Conservation (phyloP, 2,797 vertebrate species). For the Sorex maritimensis region DNA sequence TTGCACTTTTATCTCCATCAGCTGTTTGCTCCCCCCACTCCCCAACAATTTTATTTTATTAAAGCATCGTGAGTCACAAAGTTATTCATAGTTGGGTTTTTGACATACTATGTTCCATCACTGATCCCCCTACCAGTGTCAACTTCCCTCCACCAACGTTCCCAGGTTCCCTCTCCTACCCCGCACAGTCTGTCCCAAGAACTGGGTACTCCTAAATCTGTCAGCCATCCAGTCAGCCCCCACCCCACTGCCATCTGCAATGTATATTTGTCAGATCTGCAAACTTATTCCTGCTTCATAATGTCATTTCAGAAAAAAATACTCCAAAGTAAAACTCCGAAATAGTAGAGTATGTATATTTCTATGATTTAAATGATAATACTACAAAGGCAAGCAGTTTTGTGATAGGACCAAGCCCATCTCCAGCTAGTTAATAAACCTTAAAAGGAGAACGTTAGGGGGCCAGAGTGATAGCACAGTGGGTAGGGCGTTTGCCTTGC, state of each 20-base stretch:
- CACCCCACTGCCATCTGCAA: background rate
- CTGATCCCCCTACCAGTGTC: too few species aligned
- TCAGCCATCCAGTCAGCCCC: background rate
- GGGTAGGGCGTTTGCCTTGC: too few species aligned
- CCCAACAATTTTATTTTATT: too few species aligned
- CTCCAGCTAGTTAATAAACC: background rate
- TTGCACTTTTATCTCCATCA: too few species aligned
- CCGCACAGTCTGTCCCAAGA: background rate
- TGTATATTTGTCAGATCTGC: background rate
- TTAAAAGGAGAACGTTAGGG: background rate
- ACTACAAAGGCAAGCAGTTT: slow-evolving; percentile 1
- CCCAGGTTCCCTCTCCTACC: too few species aligned
- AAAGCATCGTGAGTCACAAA: too few species aligned
- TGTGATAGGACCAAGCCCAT: background rate
- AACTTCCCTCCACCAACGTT: too few species aligned
- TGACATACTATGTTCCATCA: too few species aligned
- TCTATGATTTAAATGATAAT: background rate
- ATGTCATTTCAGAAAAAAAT: slow-evolving; percentile 32
- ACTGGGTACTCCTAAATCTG: too few species aligned
- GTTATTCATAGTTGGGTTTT: too few species aligned
- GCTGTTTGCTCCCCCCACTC: too few species aligned
- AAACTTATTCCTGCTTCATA: background rate
- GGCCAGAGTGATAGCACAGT: too few species aligned
- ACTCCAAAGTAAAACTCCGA: slow-evolving; percentile 2
- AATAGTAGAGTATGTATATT: background rate